phyloP scores from a whole-genome alignment of 2,113 vertebrate genomes.

The Crotalus tigris region DNA sequence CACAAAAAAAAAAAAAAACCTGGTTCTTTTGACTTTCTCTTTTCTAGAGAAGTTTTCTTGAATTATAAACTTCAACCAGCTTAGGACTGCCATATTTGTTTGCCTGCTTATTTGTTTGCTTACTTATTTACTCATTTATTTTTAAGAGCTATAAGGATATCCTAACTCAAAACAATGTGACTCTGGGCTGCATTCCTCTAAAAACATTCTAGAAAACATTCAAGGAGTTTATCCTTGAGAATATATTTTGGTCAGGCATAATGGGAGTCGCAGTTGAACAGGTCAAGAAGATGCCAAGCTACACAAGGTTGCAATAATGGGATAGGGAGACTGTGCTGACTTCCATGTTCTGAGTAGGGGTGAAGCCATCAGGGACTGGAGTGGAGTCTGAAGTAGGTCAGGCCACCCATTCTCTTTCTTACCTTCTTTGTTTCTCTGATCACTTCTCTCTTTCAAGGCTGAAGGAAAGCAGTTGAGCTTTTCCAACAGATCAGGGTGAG shows the following conservation, averaged over 20 bases:
- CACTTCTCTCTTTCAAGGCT: neutral
- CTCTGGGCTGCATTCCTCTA: neutral
- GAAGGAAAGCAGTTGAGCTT: neutral
- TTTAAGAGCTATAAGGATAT: neutral
- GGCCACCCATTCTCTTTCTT: neutral
- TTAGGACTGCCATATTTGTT: neutral
- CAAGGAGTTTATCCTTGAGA: neutral
- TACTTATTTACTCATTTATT: neutral
- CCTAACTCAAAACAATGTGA: neutral
- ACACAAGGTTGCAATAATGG: neutral
- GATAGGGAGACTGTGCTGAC: neutral
- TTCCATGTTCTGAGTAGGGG: neutral
- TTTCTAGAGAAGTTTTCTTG: neutral
- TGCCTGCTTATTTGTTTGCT: neutral
- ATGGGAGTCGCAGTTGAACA: neutral
- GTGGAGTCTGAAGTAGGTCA: neutral
- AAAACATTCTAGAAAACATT: neutral
- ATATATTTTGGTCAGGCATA: neutral
- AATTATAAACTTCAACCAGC: neutral
- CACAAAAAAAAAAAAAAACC: neutral
- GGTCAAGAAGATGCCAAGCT: neutral
- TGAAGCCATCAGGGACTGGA: neutral
- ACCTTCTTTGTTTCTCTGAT: neutral
- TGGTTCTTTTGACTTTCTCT: neutral
- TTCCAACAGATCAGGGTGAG: neutral